phyloP scores from a whole-genome alignment of 1,140 invertebrate species.

The Diorhabda elongata region DNA sequence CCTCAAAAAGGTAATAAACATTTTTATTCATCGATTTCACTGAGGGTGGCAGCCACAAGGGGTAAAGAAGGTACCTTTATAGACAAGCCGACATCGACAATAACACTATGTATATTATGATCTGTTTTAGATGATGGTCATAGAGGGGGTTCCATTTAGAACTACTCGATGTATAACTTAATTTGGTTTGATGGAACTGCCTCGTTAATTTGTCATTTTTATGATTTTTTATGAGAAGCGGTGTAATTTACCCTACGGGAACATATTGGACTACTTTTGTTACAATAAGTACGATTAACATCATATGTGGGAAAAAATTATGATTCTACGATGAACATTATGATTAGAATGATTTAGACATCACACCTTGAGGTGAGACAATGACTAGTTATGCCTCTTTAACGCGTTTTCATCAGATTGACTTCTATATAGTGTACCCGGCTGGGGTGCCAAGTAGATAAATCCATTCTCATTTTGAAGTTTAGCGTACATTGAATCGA shows the following conservation, averaged over 20 bases:
- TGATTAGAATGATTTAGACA: no score
- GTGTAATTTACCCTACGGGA: conserved; percentile 5
- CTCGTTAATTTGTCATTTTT: conserved; percentile 20
- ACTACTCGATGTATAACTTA: conserved; percentile 30
- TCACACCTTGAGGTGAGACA: no score
- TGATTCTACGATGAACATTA: no score
- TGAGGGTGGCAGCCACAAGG: conserved; percentile 10
- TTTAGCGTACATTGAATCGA: no score
- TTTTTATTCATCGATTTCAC: conserved; percentile 18
- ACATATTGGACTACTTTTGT: background rate
- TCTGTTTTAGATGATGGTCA: conserved; percentile 23
- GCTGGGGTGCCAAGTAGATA: no score
- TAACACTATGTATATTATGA: conserved; percentile 26
- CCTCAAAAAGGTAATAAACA: conserved; percentile 22
- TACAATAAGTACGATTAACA: no score
- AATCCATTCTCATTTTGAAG: no score
- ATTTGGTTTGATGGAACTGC: conserved; percentile 26
- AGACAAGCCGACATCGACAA: conserved; percentile 18
- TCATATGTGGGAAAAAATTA: no score
- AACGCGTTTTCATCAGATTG: no score
- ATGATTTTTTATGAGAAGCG: background rate
- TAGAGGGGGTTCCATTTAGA: conserved; percentile 20
- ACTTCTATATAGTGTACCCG: no score
- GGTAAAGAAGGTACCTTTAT: background rate
- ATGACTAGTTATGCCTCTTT: no score